Base-by-base conservation (phyloP, 2,797 vertebrate genomes). In the Clarias platycephalus region DNA sequence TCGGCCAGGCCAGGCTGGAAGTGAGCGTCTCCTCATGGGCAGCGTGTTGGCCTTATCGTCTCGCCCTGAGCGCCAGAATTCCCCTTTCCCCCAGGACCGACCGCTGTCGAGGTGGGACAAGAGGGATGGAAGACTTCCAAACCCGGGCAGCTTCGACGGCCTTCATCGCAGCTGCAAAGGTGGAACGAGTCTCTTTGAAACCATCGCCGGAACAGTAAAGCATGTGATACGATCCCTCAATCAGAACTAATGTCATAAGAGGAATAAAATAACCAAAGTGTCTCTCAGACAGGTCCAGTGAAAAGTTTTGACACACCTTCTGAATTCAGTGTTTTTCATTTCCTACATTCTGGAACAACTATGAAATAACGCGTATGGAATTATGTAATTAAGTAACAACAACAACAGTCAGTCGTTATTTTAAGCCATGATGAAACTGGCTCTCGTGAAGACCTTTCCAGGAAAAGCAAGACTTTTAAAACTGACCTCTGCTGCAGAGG, bases 101-200 rank as follows among this genome's bases (percentile, higher is more conserved):
- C 87, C 93, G 83, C 89, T 91, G 31, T 94, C 92, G 68, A 92
- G 92, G 80, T 96, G 95, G 95, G 92, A 95, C 82, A 95, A 94
- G 76, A 95, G 95, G 83, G 95, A 95, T 87, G 94, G 95, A 26
- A 93, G 95, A 15, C 93, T 97, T 10, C 93, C 95, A 26, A 98
- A 96, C 88, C 97, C 97, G 0, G 97, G 97, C 83, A 97, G 97
- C 91, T 99, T 99, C 84, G 97, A 98, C 81, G 96, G 96, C 55
- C 94, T 98, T 76, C 97, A 98, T 89, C 94, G 96, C 24, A 95
- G 93, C 84, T 98, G 97, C 91, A 98, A 98, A 95, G 97, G 97
- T 98, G 88, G 77, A 80, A 34, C 63, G 44, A 40, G 60, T 37
- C 1, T 24, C 53, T 18, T 3, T 68, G 53, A 40, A 80, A 44